phyloP scores from a whole-genome alignment of 2,113 vertebrate genomes.

The Formicarius rufipectus region DNA sequence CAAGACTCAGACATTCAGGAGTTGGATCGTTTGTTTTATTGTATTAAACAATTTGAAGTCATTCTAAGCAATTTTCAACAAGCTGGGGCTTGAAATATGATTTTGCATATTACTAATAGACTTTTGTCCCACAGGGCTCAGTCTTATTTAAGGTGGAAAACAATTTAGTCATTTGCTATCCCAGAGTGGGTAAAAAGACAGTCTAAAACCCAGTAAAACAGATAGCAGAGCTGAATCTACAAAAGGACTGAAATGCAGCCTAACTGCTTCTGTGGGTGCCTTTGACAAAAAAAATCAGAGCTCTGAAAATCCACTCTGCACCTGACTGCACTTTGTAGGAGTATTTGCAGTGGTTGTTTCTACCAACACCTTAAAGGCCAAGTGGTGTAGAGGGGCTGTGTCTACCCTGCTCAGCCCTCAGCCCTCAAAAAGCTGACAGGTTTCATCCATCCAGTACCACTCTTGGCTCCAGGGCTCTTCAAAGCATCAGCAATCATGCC shows the following conservation, averaged over 20 bases:
- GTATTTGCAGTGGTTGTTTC: not conserved
- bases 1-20: not conserved
- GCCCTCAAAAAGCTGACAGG: accelerated
- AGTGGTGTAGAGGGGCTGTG: not conserved
- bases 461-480: not conserved
- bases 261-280: not conserved
- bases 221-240: not conserved
- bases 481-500: not conserved
- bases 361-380: not conserved
- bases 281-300: not conserved
- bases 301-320: not conserved
- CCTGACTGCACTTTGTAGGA: not conserved
- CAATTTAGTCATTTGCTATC: not conserved
- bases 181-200: not conserved
- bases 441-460: not conserved
- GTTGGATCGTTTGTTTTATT: not conserved
- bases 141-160: not conserved
- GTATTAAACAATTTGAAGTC: not conserved
- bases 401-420: not conserved
- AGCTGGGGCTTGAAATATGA: not conserved
- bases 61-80: not conserved
- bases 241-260: not conserved
- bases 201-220: not conserved
- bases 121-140: not conserved
- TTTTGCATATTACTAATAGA: not conserved